Conservation (phyloP, 1,140 invertebrate genomes). For the Microplitis demolitor region DNA sequence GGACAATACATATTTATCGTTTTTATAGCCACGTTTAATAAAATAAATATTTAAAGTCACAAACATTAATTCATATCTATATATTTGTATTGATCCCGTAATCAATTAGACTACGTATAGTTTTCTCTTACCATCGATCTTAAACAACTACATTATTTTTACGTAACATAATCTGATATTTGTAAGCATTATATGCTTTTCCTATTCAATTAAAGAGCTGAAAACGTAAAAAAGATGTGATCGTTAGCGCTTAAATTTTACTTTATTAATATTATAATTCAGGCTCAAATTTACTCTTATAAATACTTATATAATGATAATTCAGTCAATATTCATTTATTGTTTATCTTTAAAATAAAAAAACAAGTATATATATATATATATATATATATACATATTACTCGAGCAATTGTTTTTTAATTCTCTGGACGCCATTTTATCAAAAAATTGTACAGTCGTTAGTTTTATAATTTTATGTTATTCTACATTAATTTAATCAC, state of each 20-base stretch:
- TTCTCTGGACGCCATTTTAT: constrained; percentile 7
- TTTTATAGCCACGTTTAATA: not conserved
- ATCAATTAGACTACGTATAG: not conserved
- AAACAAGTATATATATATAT: not conserved
- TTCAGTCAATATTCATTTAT: not conserved
- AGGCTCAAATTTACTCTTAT: not conserved
- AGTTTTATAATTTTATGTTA: constrained; percentile 54
- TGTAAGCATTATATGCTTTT: constrained; percentile 8
- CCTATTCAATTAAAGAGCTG: not conserved
- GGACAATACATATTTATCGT: constrained; percentile 7
- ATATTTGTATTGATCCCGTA: not conserved
- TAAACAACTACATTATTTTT: constrained; percentile 7
- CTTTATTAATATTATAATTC: constrained; percentile 6
- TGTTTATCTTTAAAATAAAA: constrained; percentile 8
- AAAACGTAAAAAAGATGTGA: not conserved
- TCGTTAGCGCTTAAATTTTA: constrained; percentile 1
- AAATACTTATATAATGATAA: not conserved
- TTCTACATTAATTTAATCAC: constrained; percentile 39
- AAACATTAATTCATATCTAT: not conserved
- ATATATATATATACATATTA: not conserved
- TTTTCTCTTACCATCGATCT: constrained; percentile 13
- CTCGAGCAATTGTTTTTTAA: not conserved
- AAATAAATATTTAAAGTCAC: not conserved
- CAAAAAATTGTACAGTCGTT: constrained; percentile 54
- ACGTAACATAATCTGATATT: constrained; percentile 19